Conservation (phyloP, 1,140 invertebrate genomes). For the Drosophila pachea region DNA sequence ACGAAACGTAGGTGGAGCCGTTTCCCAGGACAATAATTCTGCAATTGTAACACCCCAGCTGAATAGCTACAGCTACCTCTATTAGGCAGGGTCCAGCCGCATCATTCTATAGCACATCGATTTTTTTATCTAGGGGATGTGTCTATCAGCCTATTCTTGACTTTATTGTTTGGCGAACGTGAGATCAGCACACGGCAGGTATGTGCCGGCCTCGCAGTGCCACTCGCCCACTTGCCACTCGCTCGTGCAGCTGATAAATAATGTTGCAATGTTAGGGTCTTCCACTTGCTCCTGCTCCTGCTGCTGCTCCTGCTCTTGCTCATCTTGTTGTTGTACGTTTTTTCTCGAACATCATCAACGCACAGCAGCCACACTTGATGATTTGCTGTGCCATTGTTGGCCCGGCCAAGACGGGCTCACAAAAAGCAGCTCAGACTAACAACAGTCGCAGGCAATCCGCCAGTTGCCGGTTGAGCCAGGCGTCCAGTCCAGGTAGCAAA, state of each 20-base stretch:
- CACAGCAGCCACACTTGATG: slow-evolving; percentile 64
- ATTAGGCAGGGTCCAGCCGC: background rate
- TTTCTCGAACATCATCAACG: slow-evolving; percentile 39
- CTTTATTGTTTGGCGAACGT: slow-evolving; percentile 72
- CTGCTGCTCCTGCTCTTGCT: too few relatives aligned
- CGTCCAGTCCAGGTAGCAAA: background rate
- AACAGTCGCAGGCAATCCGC: slow-evolving; percentile 29
- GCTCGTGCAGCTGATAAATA: slow-evolving; percentile 75
- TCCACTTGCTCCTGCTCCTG: background rate
- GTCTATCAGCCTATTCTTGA: slow-evolving; percentile 52
- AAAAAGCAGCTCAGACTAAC: slow-evolving; percentile 49
- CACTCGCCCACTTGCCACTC: slow-evolving; percentile 62
- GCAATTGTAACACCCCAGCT: slow-evolving; percentile 67
- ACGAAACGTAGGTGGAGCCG: slow-evolving; percentile 67
- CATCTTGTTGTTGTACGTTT: slow-evolving; percentile 20
- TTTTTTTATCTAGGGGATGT: slow-evolving; percentile 34
- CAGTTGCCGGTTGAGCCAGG: slow-evolving; percentile 30
- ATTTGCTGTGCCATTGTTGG: slow-evolving; percentile 67
- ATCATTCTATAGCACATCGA: background rate
- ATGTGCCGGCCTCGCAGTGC: slow-evolving; percentile 26
- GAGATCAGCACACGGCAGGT: slow-evolving; percentile 76
- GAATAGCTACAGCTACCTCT: slow-evolving; percentile 14
- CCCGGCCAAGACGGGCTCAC: slow-evolving; percentile 17
- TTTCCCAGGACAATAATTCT: slow-evolving; percentile 76
- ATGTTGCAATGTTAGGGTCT: slow-evolving; percentile 57